phyloP scores from a whole-genome alignment of 2,888 invertebrate genomes.

The Teinopalpus imperialis region DNA sequence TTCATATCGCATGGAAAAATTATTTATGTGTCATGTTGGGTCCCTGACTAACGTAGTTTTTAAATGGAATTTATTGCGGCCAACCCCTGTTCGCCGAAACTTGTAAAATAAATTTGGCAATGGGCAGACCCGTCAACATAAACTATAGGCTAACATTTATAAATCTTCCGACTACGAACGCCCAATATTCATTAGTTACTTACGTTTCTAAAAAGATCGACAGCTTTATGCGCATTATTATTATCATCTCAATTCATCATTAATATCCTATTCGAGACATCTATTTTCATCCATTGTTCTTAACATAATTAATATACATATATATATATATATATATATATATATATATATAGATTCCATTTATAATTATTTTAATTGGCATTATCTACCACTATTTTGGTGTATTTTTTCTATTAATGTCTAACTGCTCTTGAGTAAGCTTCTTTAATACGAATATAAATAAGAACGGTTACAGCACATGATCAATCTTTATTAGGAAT shows the following conservation, averaged over 20 bases:
- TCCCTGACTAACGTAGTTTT: conserved; percentile 39
- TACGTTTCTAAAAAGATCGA: conserved; percentile 29
- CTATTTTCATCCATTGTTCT: no score
- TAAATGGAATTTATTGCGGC: conserved; percentile 47
- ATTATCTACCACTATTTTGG: no score
- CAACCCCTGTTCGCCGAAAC: conserved; percentile 51
- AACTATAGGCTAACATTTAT: conserved; percentile 66
- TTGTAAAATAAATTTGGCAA: conserved; percentile 69
- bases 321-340: no score
- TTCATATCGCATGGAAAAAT: neutral
- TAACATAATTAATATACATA: no score
- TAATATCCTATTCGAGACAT: no score
- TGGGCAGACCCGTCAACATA: conserved; percentile 60
- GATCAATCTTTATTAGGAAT: conserved; percentile 20
- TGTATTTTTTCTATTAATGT: no score
- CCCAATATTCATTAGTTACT: conserved; percentile 54
- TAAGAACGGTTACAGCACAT: conserved; percentile 1
- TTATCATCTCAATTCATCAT: no score
- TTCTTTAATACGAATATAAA: conserved; percentile 10
- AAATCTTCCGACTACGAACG: conserved; percentile 51
- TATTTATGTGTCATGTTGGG: conserved; percentile 13
- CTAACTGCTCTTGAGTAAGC: no score
- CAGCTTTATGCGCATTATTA: no score
- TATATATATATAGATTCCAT: no score
- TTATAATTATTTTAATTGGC: no score